Base-by-base conservation (phyloP, 2,888 invertebrate genomes). In the Drosophila nr. medialis region DNA sequence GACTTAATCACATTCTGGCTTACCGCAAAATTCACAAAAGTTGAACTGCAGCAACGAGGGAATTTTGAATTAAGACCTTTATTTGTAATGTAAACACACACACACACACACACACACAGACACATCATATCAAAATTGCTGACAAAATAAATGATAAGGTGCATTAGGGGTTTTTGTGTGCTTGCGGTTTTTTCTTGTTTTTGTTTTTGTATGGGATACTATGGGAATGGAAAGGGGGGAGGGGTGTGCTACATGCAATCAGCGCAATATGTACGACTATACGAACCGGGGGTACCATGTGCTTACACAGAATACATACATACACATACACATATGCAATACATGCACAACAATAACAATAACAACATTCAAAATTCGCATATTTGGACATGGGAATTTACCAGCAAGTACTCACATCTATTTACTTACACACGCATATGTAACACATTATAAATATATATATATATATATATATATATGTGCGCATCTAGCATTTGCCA, bases 121-220 rank as follows among this genome's bases (percentile, higher is more conserved):
- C 60, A 30, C 27, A 29, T 18, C 54, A 59, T 79, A 79, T 75
- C 80, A 75, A 60, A 63, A 51, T 49, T 24, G 10, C 60, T 58
- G 53, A 64, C 55, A 55, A 48, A 42, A 34, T 50, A 50, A 40
- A 38, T 60, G 75, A 75, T 75, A 75, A 75, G 75, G 51, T 79
- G 67, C 80, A 63, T 74, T 79, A 74, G 48, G 59, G 62, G 75
- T 54, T 64, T 73, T 50, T 38, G 38, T 40, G 34, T 49, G 62
- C 11, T 49, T 72, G 55, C 27, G 54, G 55, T 15, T 49, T 11
- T 10, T 21, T 1, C 8, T 42, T 48, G 50, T 30, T 38, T 15
- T 42, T 61, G 29, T 60, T 49, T 55, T 42, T n/a, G n/a, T 11
- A 7, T 45, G 21, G 13, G 7, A 13, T 4, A 13, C 1, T 21